Base-by-base conservation (phyloP, 53 echinoderm and acorn worm genomes). In the Zoroaster sp. region DNA sequence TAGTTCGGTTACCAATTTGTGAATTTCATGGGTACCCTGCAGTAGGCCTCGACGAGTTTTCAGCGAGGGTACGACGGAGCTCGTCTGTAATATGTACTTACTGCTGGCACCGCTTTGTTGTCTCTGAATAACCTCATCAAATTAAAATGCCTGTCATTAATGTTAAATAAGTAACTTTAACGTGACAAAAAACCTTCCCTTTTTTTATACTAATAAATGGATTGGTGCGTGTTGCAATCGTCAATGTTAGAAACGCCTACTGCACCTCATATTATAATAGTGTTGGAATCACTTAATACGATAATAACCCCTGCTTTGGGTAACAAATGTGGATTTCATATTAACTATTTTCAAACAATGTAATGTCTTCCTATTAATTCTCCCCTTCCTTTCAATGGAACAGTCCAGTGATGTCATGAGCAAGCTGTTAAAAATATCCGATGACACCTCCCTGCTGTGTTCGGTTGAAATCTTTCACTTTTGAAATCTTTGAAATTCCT, bases 81-180 rank as follows among this genome's bases (percentile, higher is more conserved):
- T 71, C 66, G 47, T 67, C 81, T 81, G 18, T 66, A 41, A 23
- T 41, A 21, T 68, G 81, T 81, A 81, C 81, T 81, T 81, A 81
- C 42, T 21, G 15, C 81, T 34, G 66, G 42, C 66, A 47, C 69
- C n/a, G 85, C 47, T 71, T 69, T 70, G 4, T 78, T 85, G 85
- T 85, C 85, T 63, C 55, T 63, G 21, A 85, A 85, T 85, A 85
- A 85, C 85, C 47, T 69, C 66, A 20, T 82, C 68, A 23, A 75
- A n/a, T 33, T 30, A 45, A 81, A 81, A 71, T 34, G 85, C 85
- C 71, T 85, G 70, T 71, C 81, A 81, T 81, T 85, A 71, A 85
- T 85, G n/a, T 70, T 3, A 36, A 69, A 85, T 42, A 3, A 66
- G 32, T 46, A 52, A 21, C 7, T 85, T 85, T 31, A 80, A 67